Evolutionary conservation across 2,888 invertebrate genomes (phyloP).

Genomic region (Agrotis ipsilon): DNA sequence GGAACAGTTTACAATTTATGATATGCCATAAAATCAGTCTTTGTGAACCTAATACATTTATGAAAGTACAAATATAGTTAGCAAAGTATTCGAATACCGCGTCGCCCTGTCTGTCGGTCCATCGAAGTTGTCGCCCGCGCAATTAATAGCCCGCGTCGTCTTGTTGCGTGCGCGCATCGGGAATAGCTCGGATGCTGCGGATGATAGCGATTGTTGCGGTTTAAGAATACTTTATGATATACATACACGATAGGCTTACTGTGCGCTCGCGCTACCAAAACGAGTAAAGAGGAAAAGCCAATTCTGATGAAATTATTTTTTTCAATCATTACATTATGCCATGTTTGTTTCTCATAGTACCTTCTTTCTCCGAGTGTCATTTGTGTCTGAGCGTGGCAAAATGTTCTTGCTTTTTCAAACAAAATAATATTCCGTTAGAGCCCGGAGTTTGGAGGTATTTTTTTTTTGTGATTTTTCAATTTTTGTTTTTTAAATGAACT

Average conservation of each 20-base stretch:
- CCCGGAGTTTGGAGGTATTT: too few relatives aligned
- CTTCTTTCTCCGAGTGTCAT: too few relatives aligned
- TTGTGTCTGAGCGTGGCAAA: too few relatives aligned
- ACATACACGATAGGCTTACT: constrained; percentile 2
- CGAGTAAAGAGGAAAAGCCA: too few relatives aligned
- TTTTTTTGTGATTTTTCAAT: too few relatives aligned
- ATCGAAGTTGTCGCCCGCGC: constrained; percentile 58
- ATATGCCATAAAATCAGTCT: not conserved
- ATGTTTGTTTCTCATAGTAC: too few relatives aligned
- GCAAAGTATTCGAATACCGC: constrained; percentile 57
- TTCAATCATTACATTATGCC: too few relatives aligned
- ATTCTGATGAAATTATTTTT: too few relatives aligned
- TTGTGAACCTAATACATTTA: not conserved
- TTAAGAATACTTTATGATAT: constrained; percentile 43
- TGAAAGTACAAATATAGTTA: constrained; percentile 21
- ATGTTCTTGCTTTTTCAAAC: too few relatives aligned
- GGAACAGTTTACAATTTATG: too few relatives aligned
- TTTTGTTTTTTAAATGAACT: too few relatives aligned
- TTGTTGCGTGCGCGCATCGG: constrained; percentile 45
- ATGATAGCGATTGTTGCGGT: constrained; percentile 36
- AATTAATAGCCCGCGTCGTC: constrained; percentile 60
- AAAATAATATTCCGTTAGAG: too few relatives aligned
- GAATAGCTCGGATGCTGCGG: constrained; percentile 49
- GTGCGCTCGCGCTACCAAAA: not conserved
- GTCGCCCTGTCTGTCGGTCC: constrained; percentile 63